Conservation (phyloP, 2,888 invertebrate genomes). For the Teleiodes luculella region DNA sequence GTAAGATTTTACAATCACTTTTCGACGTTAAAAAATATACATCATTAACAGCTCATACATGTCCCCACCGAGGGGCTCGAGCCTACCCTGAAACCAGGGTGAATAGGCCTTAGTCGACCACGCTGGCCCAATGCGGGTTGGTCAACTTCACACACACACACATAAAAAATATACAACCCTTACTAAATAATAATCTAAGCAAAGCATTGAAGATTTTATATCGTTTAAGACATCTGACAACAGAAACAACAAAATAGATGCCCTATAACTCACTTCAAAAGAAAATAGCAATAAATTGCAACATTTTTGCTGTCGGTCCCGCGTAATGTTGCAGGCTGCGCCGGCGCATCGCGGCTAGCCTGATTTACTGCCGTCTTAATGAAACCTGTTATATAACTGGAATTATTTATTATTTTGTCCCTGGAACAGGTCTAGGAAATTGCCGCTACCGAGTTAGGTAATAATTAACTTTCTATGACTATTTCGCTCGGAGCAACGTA, state of each 20-base stretch:
- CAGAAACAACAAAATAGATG: not conserved
- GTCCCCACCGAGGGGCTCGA: too few relatives aligned
- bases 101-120: too few relatives aligned
- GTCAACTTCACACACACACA: too few relatives aligned
- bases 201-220: too few relatives aligned
- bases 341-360: slow-evolving; percentile 66
- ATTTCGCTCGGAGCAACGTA: slow-evolving; percentile 39
- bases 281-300: slow-evolving; percentile 15
- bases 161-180: too few relatives aligned
- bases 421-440: slow-evolving; percentile 54
- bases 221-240: too few relatives aligned
- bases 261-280: not conserved
- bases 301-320: slow-evolving; percentile 43
- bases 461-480: slow-evolving; percentile 52
- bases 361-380: slow-evolving; percentile 74
- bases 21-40: too few relatives aligned
- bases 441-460: slow-evolving; percentile 67
- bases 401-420: slow-evolving; percentile 75
- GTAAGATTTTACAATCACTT: too few relatives aligned
- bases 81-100: too few relatives aligned
- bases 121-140: too few relatives aligned
- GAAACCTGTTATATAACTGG: slow-evolving; percentile 76
- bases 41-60: too few relatives aligned
- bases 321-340: slow-evolving; percentile 50
- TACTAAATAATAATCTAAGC: too few relatives aligned